Evolutionary conservation across 2,113 vertebrate genomes (phyloP), one percentile per base, ranked within the genome.

Genomic region (Forbesichthys papilliferus): DNA sequence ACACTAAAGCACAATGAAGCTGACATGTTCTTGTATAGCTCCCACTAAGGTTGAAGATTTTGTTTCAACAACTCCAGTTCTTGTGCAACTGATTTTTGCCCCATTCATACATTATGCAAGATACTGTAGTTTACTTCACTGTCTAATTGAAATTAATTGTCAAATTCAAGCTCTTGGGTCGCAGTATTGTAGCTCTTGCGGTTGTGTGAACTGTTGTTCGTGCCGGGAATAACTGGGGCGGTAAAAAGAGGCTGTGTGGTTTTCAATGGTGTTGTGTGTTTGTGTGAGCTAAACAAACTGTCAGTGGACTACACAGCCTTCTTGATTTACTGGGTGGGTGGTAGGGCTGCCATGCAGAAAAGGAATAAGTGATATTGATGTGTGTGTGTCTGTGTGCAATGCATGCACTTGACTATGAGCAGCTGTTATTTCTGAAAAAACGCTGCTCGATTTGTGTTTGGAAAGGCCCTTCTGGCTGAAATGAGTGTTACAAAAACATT

Each of bases 281-380:
- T 75, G 68, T 86, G 80, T 33, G 79, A 69, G 80, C 66, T 77
- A 82, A 88, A 86, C 64, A 66, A 80, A 79, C 82, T 78, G 71
- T 80, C 60, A 54, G 46, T 57, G 77, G 57, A 59, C 78, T 76
- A 83, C 78, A 64, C 58, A 73, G 75, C 66, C 83, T 87, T 89
- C 86, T 87, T 89, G 84, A 81, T 70, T 64, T 0, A 76, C 18
- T 61, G 49, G 65, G 12, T 73, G 82, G 71, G 73, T 82, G 71
- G 66, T 70, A 81, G 71, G 74, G 81, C 0, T 1, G 7, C 14
- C 13, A 42, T 7, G 36, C 27, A 63, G 54, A 49, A 49, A 58
- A 4, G 49, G 8, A 52, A 4, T 52, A 11, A 14, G 10, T 11
- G 10, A 3, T 52, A 14, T 52, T 8, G 36, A 8, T 46, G 34